Conservation (phyloP, 1,140 invertebrate genomes). For the Thaumetopoea pityocampa region DNA sequence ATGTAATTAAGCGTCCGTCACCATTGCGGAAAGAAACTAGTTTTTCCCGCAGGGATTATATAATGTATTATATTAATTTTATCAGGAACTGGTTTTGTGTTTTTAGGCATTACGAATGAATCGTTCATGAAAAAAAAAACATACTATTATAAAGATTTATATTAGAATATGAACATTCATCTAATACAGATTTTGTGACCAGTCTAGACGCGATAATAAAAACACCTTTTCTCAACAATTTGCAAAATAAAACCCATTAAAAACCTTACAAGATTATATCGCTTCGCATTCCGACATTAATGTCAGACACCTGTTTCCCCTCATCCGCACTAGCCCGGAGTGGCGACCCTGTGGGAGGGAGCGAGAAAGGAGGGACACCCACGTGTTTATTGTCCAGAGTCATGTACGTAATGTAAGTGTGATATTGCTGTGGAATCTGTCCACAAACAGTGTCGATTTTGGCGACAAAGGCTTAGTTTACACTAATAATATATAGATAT, state of each 20-base stretch:
- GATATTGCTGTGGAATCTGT: conserved; percentile 6
- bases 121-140: too few species aligned
- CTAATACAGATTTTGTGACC: background rate
- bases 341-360: conserved; percentile 37
- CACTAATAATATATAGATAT: conserved; percentile 1
- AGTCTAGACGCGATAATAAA: too few species aligned
- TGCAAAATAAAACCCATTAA: background rate
- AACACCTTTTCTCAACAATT: too few species aligned
- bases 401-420: conserved; percentile 11
- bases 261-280: conserved; percentile 2
- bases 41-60: too few species aligned
- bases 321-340: conserved; percentile 16
- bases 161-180: too few species aligned
- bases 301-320: conserved; percentile 37
- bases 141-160: too few species aligned
- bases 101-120: too few species aligned
- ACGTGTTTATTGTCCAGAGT: conserved; percentile 24
- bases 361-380: conserved; percentile 18
- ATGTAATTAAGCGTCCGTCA: too few species aligned
- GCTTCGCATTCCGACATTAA: conserved; percentile 19
- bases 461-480: too few species aligned
- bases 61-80: too few species aligned
- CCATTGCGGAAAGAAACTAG: too few species aligned
- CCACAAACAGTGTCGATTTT: conserved; percentile 6
- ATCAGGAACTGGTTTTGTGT: too few species aligned